phyloP scores from a whole-genome alignment of 2,888 invertebrate species.

The Agrochola circellaris region DNA sequence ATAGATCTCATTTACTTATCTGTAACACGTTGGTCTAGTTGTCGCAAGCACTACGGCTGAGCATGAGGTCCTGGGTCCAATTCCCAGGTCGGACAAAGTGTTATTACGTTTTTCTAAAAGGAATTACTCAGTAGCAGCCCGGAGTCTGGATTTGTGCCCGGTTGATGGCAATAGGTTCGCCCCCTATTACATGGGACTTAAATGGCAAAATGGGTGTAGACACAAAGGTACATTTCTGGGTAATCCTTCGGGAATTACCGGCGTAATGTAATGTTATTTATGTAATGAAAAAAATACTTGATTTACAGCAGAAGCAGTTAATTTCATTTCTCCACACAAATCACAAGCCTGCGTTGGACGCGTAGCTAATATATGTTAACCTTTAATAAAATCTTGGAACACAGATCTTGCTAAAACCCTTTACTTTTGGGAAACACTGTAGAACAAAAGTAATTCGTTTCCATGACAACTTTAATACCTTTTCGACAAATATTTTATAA shows the following conservation, averaged over 20 bases:
- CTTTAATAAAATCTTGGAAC: neutral
- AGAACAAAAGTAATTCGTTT: neutral
- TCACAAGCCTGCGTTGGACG: neutral
- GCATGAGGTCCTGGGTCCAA: too few relatives aligned
- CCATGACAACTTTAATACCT: constrained; percentile 1
- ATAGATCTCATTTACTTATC: neutral
- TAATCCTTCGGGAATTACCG: too few relatives aligned
- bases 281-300: neutral
- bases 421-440: neutral
- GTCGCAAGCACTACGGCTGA: too few relatives aligned
- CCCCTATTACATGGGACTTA: too few relatives aligned
- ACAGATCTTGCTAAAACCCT: neutral
- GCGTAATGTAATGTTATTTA: neutral
- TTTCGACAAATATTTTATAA: constrained; percentile 2
- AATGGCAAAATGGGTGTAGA: too few relatives aligned
- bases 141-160: too few relatives aligned
- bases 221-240: too few relatives aligned
- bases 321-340: neutral
- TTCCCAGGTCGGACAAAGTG: too few relatives aligned
- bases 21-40: too few relatives aligned
- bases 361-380: neutral
- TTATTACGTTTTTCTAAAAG: too few relatives aligned
- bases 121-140: too few relatives aligned
- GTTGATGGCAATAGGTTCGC: too few relatives aligned
- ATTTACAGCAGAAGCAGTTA: neutral